These are phyloP conservation scores for Carterocephalus palaemon DNA, from an alignment of 2,888 invertebrate genomes.

Conservation along the genomic window DNA sequence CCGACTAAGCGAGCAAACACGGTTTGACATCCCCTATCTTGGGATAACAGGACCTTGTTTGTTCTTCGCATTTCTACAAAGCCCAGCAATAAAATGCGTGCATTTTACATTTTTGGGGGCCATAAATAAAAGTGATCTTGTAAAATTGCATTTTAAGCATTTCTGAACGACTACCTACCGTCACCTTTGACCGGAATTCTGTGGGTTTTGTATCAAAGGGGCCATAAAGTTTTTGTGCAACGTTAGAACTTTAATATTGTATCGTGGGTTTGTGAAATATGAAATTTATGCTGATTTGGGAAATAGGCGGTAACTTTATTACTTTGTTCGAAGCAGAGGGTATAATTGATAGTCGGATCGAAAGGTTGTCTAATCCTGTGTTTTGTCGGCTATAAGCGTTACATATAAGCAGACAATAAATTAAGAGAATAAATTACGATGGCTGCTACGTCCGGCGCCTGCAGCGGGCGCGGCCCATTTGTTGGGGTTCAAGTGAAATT, in stretches of 20 bases:
- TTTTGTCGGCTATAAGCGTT: constrained; percentile 41
- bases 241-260: constrained; percentile 40
- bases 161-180: constrained; percentile 58
- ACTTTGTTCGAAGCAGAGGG: constrained; percentile 17
- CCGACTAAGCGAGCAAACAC: constrained; percentile 56
- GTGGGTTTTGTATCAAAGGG: constrained; percentile 40
- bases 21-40: constrained; percentile 62
- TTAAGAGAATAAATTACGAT: constrained; percentile 61
- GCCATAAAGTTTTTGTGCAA: constrained; percentile 53
- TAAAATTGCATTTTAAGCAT: constrained; percentile 78
- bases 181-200: constrained; percentile 57
- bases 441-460: constrained; percentile 54
- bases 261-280: constrained; percentile 18
- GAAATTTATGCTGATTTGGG: constrained; percentile 24
- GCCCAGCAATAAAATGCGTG: constrained; percentile 75
- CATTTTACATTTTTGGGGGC: constrained; percentile 75
- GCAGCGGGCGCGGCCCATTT: constrained; percentile 40
- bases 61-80: constrained; percentile 74
- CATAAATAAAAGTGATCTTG: constrained; percentile 71
- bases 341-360: constrained; percentile 37
- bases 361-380: constrained; percentile 30
- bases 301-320: constrained; percentile 22
- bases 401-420: constrained; percentile 57
- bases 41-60: constrained; percentile 70
- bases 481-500: constrained; percentile 70